phyloP scores from a whole-genome alignment of 2,797 vertebrate genomes.

The Brachyrhaphis roseni region DNA sequence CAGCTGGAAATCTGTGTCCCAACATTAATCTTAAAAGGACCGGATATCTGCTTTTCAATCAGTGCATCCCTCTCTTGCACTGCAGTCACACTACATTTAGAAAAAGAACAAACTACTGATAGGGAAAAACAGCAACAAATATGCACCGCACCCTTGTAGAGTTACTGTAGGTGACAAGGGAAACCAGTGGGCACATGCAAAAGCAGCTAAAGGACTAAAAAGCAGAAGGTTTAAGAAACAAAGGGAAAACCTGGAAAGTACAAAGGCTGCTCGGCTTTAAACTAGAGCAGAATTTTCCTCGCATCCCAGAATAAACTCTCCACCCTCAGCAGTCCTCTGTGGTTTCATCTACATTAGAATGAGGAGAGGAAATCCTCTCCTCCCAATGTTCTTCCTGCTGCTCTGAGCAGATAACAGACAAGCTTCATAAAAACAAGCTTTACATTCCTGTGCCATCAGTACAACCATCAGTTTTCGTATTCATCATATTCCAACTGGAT shows the following conservation, averaged over 20 bases:
- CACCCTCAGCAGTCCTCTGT: neutral
- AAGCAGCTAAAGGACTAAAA: neutral
- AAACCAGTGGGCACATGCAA: neutral
- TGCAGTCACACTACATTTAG: neutral
- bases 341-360: conserved; percentile 18
- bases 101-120: conserved; percentile 3
- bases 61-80: neutral
- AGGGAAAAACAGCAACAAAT: neutral
- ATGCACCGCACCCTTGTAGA: conserved; percentile 45
- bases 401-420: conserved; percentile 59
- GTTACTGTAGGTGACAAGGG: conserved; percentile 12
- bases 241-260: neutral
- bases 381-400: conserved; percentile 60
- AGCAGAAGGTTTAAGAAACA: neutral
- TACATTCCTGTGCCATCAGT: conserved; percentile 38
- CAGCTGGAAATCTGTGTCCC: conserved; percentile 14
- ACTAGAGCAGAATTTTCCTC: conserved; percentile 1
- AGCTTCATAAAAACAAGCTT: conserved; percentile 41
- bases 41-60: conserved; percentile 10
- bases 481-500: neutral
- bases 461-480: neutral
- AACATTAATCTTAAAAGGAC: conserved; percentile 20
- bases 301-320: neutral
- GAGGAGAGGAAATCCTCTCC: conserved; percentile 67
- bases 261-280: neutral